Percentiles rank a stretch among this genome's conserved stretches.
These are phyloP conservation scores for Galagoides demidoff DNA, from an alignment of 2,797 vertebrate species.

Conservation along the genomic window DNA sequence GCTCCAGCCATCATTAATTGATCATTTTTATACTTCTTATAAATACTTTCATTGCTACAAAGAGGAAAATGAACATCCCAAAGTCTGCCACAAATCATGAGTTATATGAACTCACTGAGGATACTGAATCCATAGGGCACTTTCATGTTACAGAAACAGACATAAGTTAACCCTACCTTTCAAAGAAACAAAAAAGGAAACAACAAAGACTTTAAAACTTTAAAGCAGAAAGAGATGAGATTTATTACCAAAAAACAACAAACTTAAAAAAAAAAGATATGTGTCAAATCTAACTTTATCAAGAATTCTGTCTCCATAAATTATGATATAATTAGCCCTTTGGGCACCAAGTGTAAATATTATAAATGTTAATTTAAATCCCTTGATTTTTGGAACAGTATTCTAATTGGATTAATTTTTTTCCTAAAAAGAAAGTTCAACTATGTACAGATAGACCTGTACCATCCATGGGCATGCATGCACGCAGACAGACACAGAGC, in stretches of 20 bases:
- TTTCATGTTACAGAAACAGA: not conserved
- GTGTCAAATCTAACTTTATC: constrained; percentile 30
- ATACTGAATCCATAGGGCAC: not conserved
- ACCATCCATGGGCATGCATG: too few species aligned
- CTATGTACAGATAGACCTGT: not conserved
- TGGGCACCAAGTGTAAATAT: not conserved
- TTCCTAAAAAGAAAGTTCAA: constrained; percentile 11
- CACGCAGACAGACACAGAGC: not conserved
- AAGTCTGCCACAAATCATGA: not conserved
- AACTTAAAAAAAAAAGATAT: not conserved
- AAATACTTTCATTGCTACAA: not conserved
- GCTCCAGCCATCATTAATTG: not conserved
- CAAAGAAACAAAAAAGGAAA: not conserved
- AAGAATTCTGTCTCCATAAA: constrained; percentile 51
- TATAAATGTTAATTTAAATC: not conserved
- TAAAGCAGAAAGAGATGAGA: not conserved
- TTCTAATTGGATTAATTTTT: not conserved
- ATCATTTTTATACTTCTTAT: not conserved
- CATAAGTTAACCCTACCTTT: not conserved
- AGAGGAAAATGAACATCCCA: not conserved
- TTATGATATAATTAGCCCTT: not conserved
- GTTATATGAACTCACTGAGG: not conserved
- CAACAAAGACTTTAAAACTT: not conserved
- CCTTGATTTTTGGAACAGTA: constrained; percentile 21
- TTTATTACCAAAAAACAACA: not conserved